Conservation (phyloP, 2,888 invertebrate species). For the Lathronympha strigana region DNA sequence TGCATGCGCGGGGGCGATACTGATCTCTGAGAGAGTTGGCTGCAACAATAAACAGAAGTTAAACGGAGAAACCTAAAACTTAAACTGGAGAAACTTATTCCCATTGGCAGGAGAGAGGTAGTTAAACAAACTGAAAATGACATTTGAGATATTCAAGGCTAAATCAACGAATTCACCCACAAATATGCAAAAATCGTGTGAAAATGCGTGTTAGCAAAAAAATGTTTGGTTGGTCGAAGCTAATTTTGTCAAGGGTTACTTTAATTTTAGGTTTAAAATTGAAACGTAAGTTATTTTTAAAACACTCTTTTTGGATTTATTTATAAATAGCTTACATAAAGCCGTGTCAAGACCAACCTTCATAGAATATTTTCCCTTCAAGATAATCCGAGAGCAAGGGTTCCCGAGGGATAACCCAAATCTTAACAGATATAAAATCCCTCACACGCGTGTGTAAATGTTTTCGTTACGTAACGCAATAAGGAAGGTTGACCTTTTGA, state of each 20-base stretch:
- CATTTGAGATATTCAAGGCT: too few species aligned
- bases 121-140: too few species aligned
- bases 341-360: not conserved
- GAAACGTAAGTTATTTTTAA: too few species aligned
- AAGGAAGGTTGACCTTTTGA: conserved; percentile 23
- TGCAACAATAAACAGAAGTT: conserved; percentile 46
- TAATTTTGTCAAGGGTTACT: too few species aligned
- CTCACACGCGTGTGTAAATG: conserved; percentile 22
- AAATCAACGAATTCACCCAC: too few species aligned
- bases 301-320: too few species aligned
- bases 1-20: conserved; percentile 57
- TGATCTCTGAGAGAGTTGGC: conserved; percentile 64
- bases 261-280: too few species aligned
- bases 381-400: conserved; percentile 34
- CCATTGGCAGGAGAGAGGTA: too few species aligned
- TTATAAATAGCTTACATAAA: not conserved
- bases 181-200: too few species aligned
- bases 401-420: conserved; percentile 16
- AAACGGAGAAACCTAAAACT: not conserved
- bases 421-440: conserved; percentile 36
- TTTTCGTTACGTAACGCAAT: conserved; percentile 31
- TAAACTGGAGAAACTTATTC: too few species aligned
- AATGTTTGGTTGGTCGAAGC: too few species aligned
- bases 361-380: conserved; percentile 4
- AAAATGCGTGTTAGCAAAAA: too few species aligned